phyloP scores from a whole-genome alignment of 2,888 invertebrate species.

The Apodemia zela region DNA sequence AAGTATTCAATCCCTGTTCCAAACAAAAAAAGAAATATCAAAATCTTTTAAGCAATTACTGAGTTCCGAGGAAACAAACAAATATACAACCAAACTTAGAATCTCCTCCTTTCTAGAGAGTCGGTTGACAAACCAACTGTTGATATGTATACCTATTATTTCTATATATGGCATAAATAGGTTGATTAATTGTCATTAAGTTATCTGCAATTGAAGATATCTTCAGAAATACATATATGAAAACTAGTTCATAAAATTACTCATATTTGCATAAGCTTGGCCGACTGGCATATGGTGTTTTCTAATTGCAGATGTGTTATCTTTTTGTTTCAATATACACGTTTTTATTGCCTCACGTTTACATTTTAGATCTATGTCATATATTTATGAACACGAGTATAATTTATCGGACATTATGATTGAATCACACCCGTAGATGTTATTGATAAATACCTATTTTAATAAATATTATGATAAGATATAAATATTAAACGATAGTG shows the following conservation, averaged over 20 bases:
- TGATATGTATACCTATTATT: too few relatives aligned
- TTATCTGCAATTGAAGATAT: too few relatives aligned
- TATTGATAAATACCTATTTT: conserved; percentile 4
- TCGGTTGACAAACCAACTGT: too few relatives aligned
- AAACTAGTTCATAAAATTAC: neutral
- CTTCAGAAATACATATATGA: neutral
- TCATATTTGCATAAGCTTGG: neutral
- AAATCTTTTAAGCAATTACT: too few relatives aligned
- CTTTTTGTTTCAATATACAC: neutral
- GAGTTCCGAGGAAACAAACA: too few relatives aligned
- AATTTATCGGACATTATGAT: neutral
- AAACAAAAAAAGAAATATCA: too few relatives aligned
- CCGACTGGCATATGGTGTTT: neutral
- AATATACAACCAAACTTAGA: too few relatives aligned
- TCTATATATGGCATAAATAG: too few relatives aligned
- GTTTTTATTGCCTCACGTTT: neutral
- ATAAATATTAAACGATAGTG: neutral
- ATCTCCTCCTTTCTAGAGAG: too few relatives aligned
- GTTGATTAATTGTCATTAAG: too few relatives aligned
- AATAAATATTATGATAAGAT: neutral
- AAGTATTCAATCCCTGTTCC: too few relatives aligned
- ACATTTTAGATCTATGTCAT: neutral
- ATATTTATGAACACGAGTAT: neutral
- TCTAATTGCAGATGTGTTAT: neutral
- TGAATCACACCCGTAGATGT: neutral